Evolutionary conservation across 2,888 invertebrate species (phyloP), one percentile per base, ranked within the genome.

Genomic region (Lasioglossum calceatum): DNA sequence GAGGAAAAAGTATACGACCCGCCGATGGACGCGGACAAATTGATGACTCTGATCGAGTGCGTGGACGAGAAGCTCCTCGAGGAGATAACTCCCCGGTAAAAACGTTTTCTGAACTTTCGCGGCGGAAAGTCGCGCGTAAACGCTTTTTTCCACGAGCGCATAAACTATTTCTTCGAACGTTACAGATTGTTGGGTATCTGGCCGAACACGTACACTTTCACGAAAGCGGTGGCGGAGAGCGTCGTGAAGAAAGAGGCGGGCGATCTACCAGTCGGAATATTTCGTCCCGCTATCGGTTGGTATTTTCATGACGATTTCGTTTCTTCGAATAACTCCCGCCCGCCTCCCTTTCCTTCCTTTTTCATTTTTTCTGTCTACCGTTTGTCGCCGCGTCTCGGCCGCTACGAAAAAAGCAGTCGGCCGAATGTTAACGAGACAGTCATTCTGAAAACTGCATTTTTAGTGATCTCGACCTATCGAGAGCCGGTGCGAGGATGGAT

Each of bases 151-250:
- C 16, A 14, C 5, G 32, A 7, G 54, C 32, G 64, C 64, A 64
- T 64, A 16, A 64, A 64, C 36, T 58, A 23, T 36, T 76, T 39
- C 42, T 67, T 77, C 47, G 36, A 10, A 67, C 23, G 36, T 27
- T 54, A 10, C 93, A 97, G 97, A 54, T 93, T 97, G n/a, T 93
- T 98, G 64, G 97, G 97, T 27, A 96, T 96, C 61, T 97, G 97
- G 94, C 99, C 99, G 0, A 99, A 99, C 93, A 98, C 98, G 0
- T 99, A 99, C 94, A 97, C 98, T 2, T 98, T 97, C 94, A 99
- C 99, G 0, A 99, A 99, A 95, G 98, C 98, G 1, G 95, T 99
- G 0, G 98, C 98, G 0, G 99, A 99, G 94, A 97, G 97, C 86
- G 96, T 98, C 1, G 96, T 99, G 0, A 95, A 96, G 76, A 96